Conservation (phyloP, 1,140 invertebrate genomes). For the Drosophila leontia region DNA sequence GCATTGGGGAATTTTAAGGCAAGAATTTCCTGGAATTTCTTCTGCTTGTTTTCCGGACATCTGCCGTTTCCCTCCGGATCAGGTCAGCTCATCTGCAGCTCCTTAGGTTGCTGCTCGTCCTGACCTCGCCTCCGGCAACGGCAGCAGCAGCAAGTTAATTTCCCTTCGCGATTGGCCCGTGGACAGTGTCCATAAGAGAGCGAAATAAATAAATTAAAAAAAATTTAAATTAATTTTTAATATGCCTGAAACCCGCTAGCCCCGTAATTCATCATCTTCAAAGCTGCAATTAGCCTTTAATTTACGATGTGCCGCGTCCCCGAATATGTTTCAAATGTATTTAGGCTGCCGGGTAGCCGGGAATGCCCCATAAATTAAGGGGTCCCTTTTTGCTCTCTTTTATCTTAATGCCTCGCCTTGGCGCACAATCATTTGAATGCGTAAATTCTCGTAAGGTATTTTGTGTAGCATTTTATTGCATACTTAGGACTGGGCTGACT, state of each 20-base stretch:
- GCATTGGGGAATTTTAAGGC: neutral
- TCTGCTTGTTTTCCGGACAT: slow-evolving; percentile 2
- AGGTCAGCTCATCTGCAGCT: slow-evolving; percentile 26
- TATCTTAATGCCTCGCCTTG: slow-evolving; percentile 64
- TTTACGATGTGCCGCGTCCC: slow-evolving; percentile 54
- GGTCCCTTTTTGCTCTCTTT: slow-evolving; percentile 49
- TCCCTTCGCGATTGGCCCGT: slow-evolving; percentile 35
- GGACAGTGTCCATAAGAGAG: slow-evolving; percentile 43
- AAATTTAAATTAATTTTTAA: slow-evolving; percentile 81
- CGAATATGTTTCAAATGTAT: slow-evolving; percentile 48
- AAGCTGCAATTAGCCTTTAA: slow-evolving; percentile 77
- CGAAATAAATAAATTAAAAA: slow-evolving; percentile 63
- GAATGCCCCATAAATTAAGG: slow-evolving; percentile 66
- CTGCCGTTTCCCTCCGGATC: slow-evolving; percentile 11
- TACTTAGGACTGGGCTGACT: slow-evolving; percentile 47
- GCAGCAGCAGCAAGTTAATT: slow-evolving; percentile 45
- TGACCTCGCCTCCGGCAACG: slow-evolving; percentile 35
- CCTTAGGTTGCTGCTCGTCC: neutral
- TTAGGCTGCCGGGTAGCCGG: slow-evolving; percentile 17
- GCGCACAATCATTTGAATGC: slow-evolving; percentile 72
- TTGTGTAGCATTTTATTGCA: slow-evolving; percentile 74
- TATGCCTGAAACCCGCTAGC: slow-evolving; percentile 32
- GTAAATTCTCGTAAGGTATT: slow-evolving; percentile 66
- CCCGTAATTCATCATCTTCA: slow-evolving; percentile 71
- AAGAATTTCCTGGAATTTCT: neutral